A percentile compares a stretch with the other conserved stretches of the same genome.
phyloP scores from a whole-genome alignment of 1,140 invertebrate species.

The Scylla paramamosain region DNA sequence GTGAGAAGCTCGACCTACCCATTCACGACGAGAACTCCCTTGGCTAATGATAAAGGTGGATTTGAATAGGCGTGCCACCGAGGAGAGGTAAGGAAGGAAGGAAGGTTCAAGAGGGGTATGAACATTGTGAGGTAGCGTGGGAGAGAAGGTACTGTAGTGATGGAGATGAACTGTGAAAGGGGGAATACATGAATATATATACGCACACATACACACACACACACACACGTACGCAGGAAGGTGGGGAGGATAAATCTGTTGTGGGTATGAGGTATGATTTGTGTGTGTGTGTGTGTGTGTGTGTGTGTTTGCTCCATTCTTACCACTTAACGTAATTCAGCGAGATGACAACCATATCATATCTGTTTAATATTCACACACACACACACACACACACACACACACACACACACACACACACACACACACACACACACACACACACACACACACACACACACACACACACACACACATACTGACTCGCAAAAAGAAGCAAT shows the following conservation, averaged over 20 bases:
- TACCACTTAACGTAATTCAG: too few species aligned
- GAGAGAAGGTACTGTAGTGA: not conserved
- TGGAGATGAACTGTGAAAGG: not conserved
- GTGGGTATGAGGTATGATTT: not conserved
- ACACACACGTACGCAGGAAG: not conserved
- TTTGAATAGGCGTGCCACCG: not conserved
- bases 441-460: too few species aligned
- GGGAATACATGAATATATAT: not conserved
- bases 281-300: not conserved
- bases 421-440: too few species aligned
- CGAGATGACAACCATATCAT: too few species aligned
- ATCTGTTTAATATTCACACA: too few species aligned
- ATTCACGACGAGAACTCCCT: constrained; percentile 12
- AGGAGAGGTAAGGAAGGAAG: not conserved
- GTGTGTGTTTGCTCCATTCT: not conserved
- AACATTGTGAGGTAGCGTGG: not conserved
- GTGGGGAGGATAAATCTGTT: not conserved
- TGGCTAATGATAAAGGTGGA: constrained; percentile 22
- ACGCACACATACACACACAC: not conserved
- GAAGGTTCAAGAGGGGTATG: not conserved
- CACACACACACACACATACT: too few species aligned
- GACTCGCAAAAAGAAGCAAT: too few species aligned
- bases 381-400: too few species aligned
- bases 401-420: too few species aligned
- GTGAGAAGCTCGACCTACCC: not conserved